Conservation (phyloP, 2,113 vertebrate species). For the Etia nguti region DNA sequence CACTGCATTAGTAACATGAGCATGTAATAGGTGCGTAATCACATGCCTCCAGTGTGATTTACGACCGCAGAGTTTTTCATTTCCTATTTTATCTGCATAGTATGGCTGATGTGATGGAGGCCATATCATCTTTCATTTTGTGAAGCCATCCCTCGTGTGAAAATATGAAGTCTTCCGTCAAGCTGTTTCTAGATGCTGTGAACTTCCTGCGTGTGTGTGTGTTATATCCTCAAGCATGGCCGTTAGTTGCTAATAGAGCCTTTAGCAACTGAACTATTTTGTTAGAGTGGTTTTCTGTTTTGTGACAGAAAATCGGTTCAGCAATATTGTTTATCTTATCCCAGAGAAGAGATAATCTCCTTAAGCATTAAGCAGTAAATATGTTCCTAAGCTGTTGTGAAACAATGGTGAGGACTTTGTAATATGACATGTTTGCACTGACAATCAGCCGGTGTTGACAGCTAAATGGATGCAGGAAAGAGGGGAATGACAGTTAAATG, state of each 20-base stretch:
- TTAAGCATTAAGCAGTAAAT: constrained; percentile 1
- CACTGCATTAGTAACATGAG: constrained; percentile 33
- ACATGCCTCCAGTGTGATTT: constrained; percentile 35
- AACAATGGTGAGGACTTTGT: neutral
- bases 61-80: constrained; percentile 35
- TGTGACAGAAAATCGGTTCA: neutral
- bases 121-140: constrained; percentile 24
- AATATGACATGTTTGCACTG: neutral
- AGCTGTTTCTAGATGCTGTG: neutral
- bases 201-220: constrained; percentile 10
- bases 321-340: neutral
- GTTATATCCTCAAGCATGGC: neutral
- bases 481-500: neutral
- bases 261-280: neutral
- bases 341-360: neutral
- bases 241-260: neutral
- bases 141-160: neutral
- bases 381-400: neutral
- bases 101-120: neutral
- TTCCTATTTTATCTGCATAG: constrained; percentile 46
- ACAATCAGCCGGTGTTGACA: neutral
- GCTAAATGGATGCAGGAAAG: constrained; percentile 15
- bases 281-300: neutral
- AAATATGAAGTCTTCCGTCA: constrained; percentile 12
- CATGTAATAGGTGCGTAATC: constrained; percentile 29